These are phyloP conservation scores for Tolypeutes matacus DNA, from an alignment of 2,797 vertebrate genomes.

Conservation along the genomic window DNA sequence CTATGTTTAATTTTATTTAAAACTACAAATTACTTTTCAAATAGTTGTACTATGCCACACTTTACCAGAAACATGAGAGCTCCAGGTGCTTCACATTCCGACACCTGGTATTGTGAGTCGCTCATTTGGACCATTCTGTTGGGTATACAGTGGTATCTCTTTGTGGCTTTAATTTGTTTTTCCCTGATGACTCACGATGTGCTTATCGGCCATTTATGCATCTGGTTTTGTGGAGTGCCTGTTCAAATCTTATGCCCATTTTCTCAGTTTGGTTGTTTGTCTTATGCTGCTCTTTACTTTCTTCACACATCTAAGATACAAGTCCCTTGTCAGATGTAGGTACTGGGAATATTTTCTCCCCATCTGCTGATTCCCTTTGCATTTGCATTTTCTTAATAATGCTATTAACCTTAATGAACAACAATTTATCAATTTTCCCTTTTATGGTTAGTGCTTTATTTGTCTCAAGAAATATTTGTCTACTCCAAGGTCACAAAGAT, in stretches of 20 bases:
- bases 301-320: background rate
- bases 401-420: background rate
- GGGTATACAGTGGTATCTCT: fast-evolving
- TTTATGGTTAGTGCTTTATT: background rate
- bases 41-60: background rate
- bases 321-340: background rate
- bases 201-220: background rate
- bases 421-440: background rate
- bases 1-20: conserved; percentile 24
- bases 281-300: background rate
- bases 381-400: background rate
- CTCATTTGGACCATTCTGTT: background rate
- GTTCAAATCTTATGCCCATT: background rate
- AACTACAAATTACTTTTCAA: conserved; percentile 15
- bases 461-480: background rate
- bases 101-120: background rate
- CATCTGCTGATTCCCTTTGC: background rate
- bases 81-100: background rate
- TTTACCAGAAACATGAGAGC: background rate
- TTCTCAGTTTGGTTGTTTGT: background rate
- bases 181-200: background rate
- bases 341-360: background rate
- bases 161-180: background rate
- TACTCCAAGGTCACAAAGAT: background rate
- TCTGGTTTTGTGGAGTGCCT: background rate